phyloP scores from a whole-genome alignment of 1,140 invertebrate species.

The Odontomachus brunneus region DNA sequence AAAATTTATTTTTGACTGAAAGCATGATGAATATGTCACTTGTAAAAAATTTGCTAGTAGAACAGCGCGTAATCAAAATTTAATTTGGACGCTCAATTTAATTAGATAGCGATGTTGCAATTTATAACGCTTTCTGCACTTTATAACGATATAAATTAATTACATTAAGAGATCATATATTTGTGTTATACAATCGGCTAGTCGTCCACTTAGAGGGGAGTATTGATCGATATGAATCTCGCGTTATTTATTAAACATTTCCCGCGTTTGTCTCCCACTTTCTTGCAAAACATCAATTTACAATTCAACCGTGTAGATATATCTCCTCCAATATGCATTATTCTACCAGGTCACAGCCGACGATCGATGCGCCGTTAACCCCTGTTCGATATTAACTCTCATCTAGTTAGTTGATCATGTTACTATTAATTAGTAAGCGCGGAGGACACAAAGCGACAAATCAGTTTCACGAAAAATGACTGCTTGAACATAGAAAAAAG shows the following conservation, averaged over 20 bases:
- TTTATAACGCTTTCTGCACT: background rate
- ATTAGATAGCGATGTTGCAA: background rate
- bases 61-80: no score
- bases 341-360: slow-evolving; percentile 15
- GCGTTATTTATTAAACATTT: slow-evolving; percentile 30
- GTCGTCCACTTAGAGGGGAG: background rate
- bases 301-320: slow-evolving; percentile 14
- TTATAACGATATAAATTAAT: slow-evolving; percentile 6
- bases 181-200: background rate
- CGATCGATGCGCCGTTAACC: slow-evolving; percentile 32
- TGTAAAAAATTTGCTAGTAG: no score
- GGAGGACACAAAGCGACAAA: background rate
- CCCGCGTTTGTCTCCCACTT: background rate
- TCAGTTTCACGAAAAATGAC: no score
- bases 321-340: slow-evolving; percentile 42
- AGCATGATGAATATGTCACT: no score
- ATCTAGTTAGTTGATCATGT: background rate
- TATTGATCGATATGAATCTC: slow-evolving; percentile 35
- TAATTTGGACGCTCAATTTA: no score
- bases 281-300: slow-evolving; percentile 45
- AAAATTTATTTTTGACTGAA: no score
- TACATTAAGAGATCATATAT: slow-evolving; percentile 11
- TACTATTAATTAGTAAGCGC: slow-evolving; percentile 6
- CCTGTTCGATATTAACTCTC: slow-evolving; percentile 12
- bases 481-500: no score